phyloP scores from a whole-genome alignment of 1,140 invertebrate species.

The Brachionus manjavacas region DNA sequence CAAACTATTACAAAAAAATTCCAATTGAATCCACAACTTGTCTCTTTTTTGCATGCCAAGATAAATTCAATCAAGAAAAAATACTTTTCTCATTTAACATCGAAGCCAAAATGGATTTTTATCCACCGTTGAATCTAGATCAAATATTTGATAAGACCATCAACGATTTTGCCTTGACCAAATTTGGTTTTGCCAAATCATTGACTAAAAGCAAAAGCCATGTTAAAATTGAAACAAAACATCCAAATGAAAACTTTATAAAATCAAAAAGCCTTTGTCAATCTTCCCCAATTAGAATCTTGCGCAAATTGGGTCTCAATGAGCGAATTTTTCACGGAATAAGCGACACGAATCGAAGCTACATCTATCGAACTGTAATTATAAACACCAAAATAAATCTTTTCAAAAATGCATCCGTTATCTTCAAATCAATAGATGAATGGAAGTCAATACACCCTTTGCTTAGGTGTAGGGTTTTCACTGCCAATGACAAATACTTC shows the following conservation, averaged over 20 bases:
- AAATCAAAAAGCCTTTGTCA: neutral
- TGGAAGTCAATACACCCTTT: constrained; percentile 34
- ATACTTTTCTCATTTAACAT: neutral
- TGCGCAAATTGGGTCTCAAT: neutral
- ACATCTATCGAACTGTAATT: constrained; percentile 31
- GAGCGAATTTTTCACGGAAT: constrained; percentile 9
- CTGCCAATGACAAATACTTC: constrained; percentile 16
- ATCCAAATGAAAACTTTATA: neutral
- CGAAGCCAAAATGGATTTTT: constrained; percentile 15
- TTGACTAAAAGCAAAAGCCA: neutral
- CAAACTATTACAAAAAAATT: neutral
- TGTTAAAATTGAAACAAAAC: neutral
- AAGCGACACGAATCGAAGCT: neutral
- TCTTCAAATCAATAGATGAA: neutral
- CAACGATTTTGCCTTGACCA: neutral
- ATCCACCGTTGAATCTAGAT: constrained; percentile 17
- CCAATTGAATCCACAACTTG: neutral
- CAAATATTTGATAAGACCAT: constrained; percentile 2
- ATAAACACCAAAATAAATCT: constrained; percentile 19
- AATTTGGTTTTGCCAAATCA: neutral
- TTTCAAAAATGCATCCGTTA: neutral
- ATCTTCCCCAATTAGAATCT: neutral
- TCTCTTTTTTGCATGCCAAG: neutral
- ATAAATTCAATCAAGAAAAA: neutral
- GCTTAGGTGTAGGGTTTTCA: neutral